Evolutionary conservation across 2,797 vertebrate genomes (phyloP), one percentile per base, ranked within the genome.

Genomic region (Leptoclinus maculatus): DNA sequence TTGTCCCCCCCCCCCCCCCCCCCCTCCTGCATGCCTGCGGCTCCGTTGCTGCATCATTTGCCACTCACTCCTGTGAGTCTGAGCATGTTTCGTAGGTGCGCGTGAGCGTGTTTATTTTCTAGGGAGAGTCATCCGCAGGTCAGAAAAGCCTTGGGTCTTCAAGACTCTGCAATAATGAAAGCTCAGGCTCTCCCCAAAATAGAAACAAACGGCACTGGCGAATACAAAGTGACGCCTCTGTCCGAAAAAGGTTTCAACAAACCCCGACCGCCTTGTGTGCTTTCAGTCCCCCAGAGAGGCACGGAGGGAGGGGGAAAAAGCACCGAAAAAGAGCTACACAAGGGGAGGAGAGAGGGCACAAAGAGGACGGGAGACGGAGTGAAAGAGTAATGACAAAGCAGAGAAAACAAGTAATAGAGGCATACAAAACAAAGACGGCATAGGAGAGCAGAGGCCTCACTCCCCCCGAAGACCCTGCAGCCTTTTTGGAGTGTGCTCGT

Each of bases 401-500:
- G 60, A 78, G 36, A 72, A 57, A 69, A 66, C 43, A 62, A 78
- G 75, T 56, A 60, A 86, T 63, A 71, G 71, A 85, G 67, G 72
- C 79, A 51, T 68, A 62, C 29, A 32, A 83, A 76, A 83, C 68
- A 75, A 82, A 87, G 56, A 78, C 29, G 66, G 78, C 41, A 68
- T 58, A 64, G 58, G 80, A 78, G 79, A 82, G 74, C 64, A 78
- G 54, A 82, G 75, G 86, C 66, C 57, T 59, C 39, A 23, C 39
- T 58, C 76, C 83, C 57, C 56, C 17, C 45, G 10, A 53, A 77
- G 82, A 93, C 82, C 67, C 63, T n/a, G 47, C 76, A 72, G 83
- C 32, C 71, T 90, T 54, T 54, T 91, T 90, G 66, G 75, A 91
- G 83, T 82, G 82, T 80, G 85, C 88, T 83, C 73, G 66, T 84